A percentile compares a stretch with the other conserved stretches of the same genome.
Conservation (phyloP, 1,140 invertebrate genomes). For the Pogonognathellus flavescens region DNA sequence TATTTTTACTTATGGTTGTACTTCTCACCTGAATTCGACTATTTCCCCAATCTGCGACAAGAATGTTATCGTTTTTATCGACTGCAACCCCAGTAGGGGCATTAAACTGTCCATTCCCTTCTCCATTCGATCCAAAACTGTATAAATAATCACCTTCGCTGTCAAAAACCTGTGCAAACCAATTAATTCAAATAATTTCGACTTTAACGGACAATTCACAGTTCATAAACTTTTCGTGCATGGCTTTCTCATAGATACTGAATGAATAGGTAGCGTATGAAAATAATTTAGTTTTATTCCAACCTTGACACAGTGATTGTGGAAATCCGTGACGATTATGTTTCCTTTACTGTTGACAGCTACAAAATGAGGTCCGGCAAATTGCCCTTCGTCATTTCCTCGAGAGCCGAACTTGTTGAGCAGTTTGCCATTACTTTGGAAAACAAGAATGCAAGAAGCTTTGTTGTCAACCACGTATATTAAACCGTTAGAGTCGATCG, state of each 20-base stretch:
- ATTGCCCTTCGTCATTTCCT: constrained; percentile 71
- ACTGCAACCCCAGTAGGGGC: constrained; percentile 75
- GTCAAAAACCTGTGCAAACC: constrained; percentile 71
- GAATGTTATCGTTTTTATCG: constrained; percentile 73
- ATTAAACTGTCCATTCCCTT: constrained; percentile 76
- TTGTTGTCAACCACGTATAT: constrained; percentile 77
- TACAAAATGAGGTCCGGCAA: constrained; percentile 76
- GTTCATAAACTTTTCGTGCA: too few relatives aligned
- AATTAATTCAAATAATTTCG: constrained; percentile 64
- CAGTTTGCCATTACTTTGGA: constrained; percentile 73
- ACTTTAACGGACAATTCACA: constrained; percentile 43
- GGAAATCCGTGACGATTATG: constrained; percentile 75
- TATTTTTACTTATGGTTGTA: neutral
- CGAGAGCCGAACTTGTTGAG: constrained; percentile 70
- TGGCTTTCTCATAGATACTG: too few relatives aligned
- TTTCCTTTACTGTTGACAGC: constrained; percentile 73
- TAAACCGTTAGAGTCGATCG: constrained; percentile 73
- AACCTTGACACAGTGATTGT: constrained; percentile 75
- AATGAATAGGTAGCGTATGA: too few relatives aligned
- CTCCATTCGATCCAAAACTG: constrained; percentile 73
- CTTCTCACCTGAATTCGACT: constrained; percentile 74
- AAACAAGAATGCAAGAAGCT: constrained; percentile 73
- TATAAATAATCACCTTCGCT: constrained; percentile 73
- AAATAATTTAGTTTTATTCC: too few relatives aligned
- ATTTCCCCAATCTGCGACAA: constrained; percentile 77